A percentile compares a stretch with the other conserved stretches of the same genome.
Conservation (phyloP, 92 coral and sea anemone genomes). For the Epizoanthus scotinus region DNA sequence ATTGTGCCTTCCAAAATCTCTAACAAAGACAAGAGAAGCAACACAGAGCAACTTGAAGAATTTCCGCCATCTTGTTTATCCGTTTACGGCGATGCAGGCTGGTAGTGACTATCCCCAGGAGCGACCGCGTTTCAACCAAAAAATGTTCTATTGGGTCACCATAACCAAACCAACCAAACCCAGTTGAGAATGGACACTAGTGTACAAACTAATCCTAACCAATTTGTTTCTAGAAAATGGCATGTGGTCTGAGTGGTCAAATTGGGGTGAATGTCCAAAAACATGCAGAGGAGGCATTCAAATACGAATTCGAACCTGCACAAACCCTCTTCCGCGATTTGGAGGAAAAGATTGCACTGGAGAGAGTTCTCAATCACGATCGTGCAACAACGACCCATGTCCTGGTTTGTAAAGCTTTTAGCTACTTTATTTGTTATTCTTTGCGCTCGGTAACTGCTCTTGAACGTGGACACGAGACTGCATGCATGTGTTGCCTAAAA, state of each 20-base stretch:
- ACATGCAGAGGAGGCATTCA: slow-evolving; percentile 44
- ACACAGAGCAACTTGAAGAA: too few relatives aligned
- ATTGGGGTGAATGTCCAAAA: slow-evolving; percentile 30
- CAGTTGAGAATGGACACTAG: too few relatives aligned
- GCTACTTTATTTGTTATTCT: background rate
- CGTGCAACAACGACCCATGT: slow-evolving; percentile 43
- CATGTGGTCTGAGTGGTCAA: slow-evolving; percentile 28
- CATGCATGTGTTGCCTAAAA: background rate
- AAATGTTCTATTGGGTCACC: too few relatives aligned
- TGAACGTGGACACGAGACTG: background rate
- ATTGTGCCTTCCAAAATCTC: too few relatives aligned
- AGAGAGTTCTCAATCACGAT: slow-evolving; percentile 16
- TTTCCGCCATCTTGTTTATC: too few relatives aligned
- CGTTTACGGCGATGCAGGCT: too few relatives aligned
- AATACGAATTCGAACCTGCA: slow-evolving; percentile 36
- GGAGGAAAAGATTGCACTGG: slow-evolving; percentile 47
- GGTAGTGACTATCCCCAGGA: too few relatives aligned
- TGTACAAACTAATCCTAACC: too few relatives aligned
- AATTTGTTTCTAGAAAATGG: slow-evolving; percentile 28
- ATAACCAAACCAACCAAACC: too few relatives aligned
- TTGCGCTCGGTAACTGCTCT: background rate
- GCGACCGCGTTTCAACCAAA: too few relatives aligned
- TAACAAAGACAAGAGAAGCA: too few relatives aligned
- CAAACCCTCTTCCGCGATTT: slow-evolving; percentile 31
- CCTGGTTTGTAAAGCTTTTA: slow-evolving; percentile 5